Base-by-base conservation (phyloP, 2,113 vertebrate genomes). In the Dicerorhinus sumatrensis region DNA sequence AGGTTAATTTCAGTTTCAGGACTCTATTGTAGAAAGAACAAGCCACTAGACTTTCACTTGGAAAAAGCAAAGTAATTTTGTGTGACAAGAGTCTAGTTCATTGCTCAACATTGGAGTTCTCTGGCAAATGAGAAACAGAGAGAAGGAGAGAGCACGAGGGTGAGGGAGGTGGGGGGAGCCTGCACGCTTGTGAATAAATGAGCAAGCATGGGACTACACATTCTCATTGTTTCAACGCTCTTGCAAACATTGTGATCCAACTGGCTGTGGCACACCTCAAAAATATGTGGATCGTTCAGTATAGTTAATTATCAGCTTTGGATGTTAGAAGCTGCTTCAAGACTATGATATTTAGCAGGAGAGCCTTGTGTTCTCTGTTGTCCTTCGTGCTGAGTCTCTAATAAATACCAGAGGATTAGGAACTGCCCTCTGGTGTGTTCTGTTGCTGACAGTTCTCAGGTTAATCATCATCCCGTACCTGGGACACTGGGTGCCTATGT, bases 271-370 rank as follows among this genome's bases (percentile, higher is more conserved):
- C 92, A 67, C 79, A 48, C 7, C 29, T 93, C 92, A 39, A 67
- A 93, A 96, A 31, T 2, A 1, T 96, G 79, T 92, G 63, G 21
- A 27, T 70, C 36, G 36, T 13, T 63, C 33, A 93, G 31, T 51
- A 81, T 39, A 83, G 67, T 56, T 96, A 94, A 94, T 91, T 54
- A 77, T 72, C 83, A 91, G 77, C 27, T 96, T 58, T 23, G 8
- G 6, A 80, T 96, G 42, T 94, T 95, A n/a, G 51, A 83, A 96
- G 87, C 93, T 92, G 79, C 91, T 62, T 8, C 21, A 54, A 56
- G 56, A 63, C 23, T 80, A 42, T 94, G 96, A 46, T 60, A 23
- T n/a, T 63, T n/a, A 94, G 96, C 67, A 76, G 60, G 60, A n/a
- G 51, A 94, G 63, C 69, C 48, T 76, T 91, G 9, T 90, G 31